Base-by-base conservation (phyloP, 2,888 invertebrate species). In the Drosophila anomalata region DNA sequence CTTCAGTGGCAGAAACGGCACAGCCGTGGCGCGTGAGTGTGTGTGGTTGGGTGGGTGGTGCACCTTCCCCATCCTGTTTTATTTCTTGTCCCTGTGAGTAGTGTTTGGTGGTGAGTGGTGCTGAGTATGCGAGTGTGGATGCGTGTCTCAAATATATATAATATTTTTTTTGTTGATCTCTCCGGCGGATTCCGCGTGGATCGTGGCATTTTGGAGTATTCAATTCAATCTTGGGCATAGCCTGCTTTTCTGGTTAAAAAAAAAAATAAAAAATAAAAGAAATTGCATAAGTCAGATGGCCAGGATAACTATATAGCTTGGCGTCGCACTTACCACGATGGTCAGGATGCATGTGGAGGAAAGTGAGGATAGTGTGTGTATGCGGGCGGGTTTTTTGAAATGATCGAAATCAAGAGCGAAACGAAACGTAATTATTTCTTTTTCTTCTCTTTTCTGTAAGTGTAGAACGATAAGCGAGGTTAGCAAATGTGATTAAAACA, bases 361-460 rank as follows among this genome's bases (percentile, higher is more conserved):
- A 46, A 44, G 44, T 56, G 33, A 42, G 54, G 65, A 58, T 48
- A 39, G 39, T 60, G 44, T 71, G 66, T 75, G 67, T 78, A 44
- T 50, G 66, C 59, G 52, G 61, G 66, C 59, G 52, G 61, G 59
- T 51, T 70, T 76, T 70, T 76, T 53, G 50, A 77, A 75, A 79
- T 85, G 73, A 69, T 82, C 70, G 55, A 79, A 73, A 81, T 77
- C 79, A 81, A 82, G 66, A 82, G 73, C 73, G 60, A 74, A 81
- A 85, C 59, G 63, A 78, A 78, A 78, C 61, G 51, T 52, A 78
- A 74, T 87, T 87, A 85, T 83, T 82, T 85, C 77, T 85, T 85
- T 82, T 85, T 85, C 77, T 85, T 87, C 83, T 85, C 88, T 74
- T 85, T 87, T 87, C 87, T 85, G 85, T 52, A 84, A 82, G 56